Conservation (phyloP, 2,113 vertebrate species). For the Phainopepla nitens region DNA sequence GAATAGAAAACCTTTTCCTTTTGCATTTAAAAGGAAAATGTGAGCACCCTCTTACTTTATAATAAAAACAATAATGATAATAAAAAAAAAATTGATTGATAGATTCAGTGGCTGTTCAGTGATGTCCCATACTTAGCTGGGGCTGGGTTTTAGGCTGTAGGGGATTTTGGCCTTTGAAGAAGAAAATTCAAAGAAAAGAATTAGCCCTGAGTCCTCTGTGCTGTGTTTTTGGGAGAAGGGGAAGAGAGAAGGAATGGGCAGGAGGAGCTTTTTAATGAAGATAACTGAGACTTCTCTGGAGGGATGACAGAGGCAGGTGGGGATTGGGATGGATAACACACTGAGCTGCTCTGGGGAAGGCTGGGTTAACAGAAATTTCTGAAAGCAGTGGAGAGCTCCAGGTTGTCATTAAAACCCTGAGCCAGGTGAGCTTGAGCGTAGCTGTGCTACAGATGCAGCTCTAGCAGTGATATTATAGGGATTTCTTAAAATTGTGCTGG, state of each 20-base stretch:
- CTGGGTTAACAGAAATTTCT: background rate
- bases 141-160: background rate
- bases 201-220: background rate
- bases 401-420: background rate
- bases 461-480: background rate
- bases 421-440: background rate
- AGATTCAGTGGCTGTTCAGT: background rate
- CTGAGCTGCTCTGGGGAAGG: background rate
- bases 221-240: background rate
- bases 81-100: background rate
- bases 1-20: background rate
- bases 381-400: background rate
- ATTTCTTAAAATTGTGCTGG: background rate
- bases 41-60: background rate
- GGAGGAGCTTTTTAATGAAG: background rate
- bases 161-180: background rate
- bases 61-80: background rate
- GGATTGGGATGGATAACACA: rapidly evolving
- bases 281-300: background rate
- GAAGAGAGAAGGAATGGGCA: background rate
- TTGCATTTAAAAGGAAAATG: background rate
- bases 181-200: background rate
- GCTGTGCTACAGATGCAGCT: background rate
- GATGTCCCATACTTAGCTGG: background rate
- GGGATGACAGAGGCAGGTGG: background rate